These are phyloP conservation scores for Synergus itoensis DNA, from an alignment of 2,888 invertebrate genomes.

Conservation along the genomic window DNA sequence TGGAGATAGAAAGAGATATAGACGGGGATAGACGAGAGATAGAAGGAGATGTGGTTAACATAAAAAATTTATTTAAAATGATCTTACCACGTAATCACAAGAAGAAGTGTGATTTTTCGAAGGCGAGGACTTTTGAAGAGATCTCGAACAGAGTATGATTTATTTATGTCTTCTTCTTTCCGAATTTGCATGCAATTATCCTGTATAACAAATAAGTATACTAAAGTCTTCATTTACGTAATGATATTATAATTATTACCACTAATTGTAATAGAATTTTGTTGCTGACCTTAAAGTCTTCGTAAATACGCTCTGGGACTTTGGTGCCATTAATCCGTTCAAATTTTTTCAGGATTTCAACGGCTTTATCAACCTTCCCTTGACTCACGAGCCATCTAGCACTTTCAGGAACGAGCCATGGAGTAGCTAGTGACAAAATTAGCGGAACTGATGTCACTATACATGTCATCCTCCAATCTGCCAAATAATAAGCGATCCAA, in stretches of 20 bases:
- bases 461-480: slow-evolving; percentile 89
- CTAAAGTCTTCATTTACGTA: too few relatives aligned
- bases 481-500: slow-evolving; percentile 91
- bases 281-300: slow-evolving; percentile 84
- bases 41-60: too few relatives aligned
- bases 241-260: too few relatives aligned
- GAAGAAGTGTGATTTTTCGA: slow-evolving; percentile 87
- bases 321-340: slow-evolving; percentile 88
- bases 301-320: slow-evolving; percentile 86
- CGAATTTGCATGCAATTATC: slow-evolving; percentile 82
- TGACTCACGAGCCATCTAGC: slow-evolving; percentile 94
- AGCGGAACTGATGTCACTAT: slow-evolving; percentile 89
- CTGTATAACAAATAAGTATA: slow-evolving; percentile 57
- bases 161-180: slow-evolving; percentile 85
- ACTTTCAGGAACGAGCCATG: slow-evolving; percentile 90
- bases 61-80: slow-evolving; percentile 13
- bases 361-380: slow-evolving; percentile 89
- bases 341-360: slow-evolving; percentile 88
- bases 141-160: slow-evolving; percentile 88
- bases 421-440: slow-evolving; percentile 85
- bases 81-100: slow-evolving; percentile 88
- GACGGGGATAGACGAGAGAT: too few relatives aligned
- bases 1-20: too few relatives aligned
- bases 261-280: too few relatives aligned
- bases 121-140: slow-evolving; percentile 89